These are phyloP conservation scores for Xylota sylvarum DNA, from an alignment of 2,888 invertebrate genomes.

Conservation along the genomic window DNA sequence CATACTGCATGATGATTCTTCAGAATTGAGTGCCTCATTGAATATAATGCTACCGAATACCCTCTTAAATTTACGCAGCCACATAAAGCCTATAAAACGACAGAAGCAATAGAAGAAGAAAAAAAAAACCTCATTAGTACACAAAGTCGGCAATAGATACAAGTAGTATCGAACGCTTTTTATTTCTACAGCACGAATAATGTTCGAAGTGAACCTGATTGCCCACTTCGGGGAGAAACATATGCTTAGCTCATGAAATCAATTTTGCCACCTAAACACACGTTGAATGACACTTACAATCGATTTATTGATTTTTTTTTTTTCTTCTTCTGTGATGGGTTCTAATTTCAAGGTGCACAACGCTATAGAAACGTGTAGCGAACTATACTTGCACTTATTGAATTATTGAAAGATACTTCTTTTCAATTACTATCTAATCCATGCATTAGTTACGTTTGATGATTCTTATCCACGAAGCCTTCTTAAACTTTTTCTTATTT, in stretches of 20 bases:
- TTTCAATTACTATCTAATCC: not conserved
- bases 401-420: not conserved
- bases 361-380: not conserved
- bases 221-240: not conserved
- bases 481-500: too few species aligned
- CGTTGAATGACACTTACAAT: constrained; percentile 41
- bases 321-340: not conserved
- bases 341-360: constrained; percentile 22
- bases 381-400: not conserved
- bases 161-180: not conserved
- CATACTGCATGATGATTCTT: not conserved
- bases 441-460: not conserved
- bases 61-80: not conserved
- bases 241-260: not conserved
- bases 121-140: constrained; percentile 7
- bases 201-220: constrained; percentile 11
- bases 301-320: constrained; percentile 36
- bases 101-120: not conserved
- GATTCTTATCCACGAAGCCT: constrained; percentile 18
- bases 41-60: not conserved
- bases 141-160: constrained; percentile 17
- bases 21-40: not conserved
- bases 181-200: not conserved
- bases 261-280: constrained; percentile 3
- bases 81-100: not conserved